Evolutionary conservation across 1,140 invertebrate genomes (phyloP), one percentile per base, ranked within the genome.

Genomic region (Sesamia nonagrioides): DNA sequence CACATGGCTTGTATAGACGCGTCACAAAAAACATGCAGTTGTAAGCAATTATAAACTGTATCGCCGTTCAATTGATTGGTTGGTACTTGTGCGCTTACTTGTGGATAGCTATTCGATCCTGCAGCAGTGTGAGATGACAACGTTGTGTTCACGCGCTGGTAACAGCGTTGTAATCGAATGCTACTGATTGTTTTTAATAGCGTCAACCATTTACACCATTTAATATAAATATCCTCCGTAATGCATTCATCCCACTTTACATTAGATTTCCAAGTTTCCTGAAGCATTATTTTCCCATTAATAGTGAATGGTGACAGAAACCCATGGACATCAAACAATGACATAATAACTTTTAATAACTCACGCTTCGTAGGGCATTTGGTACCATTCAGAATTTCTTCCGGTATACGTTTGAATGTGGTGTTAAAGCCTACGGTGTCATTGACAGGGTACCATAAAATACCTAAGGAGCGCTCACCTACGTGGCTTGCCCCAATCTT

Each of bases 341-440:
- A 78, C 78, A 87, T 76, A 27, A 77, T 15, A 11, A 83, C 66
- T 18, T 76, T 85, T 76, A 27, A 77, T 15, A 11, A 83, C 66
- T 18, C 52, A 27, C 50, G 74, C 48, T 27, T 73, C 17, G 27
- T 18, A 82, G 84, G 84, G 42, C 15, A 50, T 40, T 73, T 11
- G 21, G 52, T 63, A 11, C 81, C 82, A 17, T 77, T 8, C 8
- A 81, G 76, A 33, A 84, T 73, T n/a, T n/a, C n/a, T n/a, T n/a
- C n/a, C n/a, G n/a, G n/a, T n/a, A n/a, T n/a, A n/a, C n/a, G n/a
- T n/a, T 82, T 79, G 2, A 86, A 60, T 8, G 79, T 76, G 0
- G 74, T 6, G 33, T 83, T 79, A 45, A 85, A 86, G 1, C 77
- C 74, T 37, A 86, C 60, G 6, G n/a, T 61, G 40, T 88, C 83